A percentile compares a stretch with the other conserved stretches of the same genome.
These are phyloP conservation scores for Patiria pectinifera DNA, from an alignment of 53 echinoderm and acorn worm species.

Conservation along the genomic window DNA sequence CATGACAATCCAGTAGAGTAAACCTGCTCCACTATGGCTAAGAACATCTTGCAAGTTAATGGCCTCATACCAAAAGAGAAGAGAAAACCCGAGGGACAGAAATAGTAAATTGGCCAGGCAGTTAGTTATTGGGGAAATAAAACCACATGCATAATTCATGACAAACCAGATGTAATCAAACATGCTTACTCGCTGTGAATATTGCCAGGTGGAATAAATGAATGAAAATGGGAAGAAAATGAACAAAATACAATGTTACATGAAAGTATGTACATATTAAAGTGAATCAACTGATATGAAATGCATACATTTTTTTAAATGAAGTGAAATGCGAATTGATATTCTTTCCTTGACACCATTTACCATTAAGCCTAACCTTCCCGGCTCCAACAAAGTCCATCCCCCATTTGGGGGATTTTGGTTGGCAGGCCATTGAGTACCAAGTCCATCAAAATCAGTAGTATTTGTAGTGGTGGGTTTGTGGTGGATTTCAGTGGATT, in stretches of 20 bases:
- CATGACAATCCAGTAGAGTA: neutral
- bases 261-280: neutral
- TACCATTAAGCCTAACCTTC: no score
- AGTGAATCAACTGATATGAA: neutral
- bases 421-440: no score
- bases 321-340: no score
- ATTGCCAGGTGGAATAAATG: conserved; percentile 38
- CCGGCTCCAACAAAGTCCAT: no score
- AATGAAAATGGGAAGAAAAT: conserved; percentile 27
- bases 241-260: conserved; percentile 13
- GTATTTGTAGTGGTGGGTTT: no score
- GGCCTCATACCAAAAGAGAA: no score
- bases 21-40: no score
- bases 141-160: neutral
- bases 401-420: no score
- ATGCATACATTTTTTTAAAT: neutral
- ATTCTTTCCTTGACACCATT: no score
- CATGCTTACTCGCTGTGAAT: conserved; percentile 48
- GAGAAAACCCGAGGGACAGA: no score
- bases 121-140: neutral
- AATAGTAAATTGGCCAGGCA: neutral
- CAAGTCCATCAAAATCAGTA: no score
- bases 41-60: neutral
- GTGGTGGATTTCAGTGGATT: no score
- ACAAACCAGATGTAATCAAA: conserved; percentile 17